phyloP scores from a whole-genome alignment of 2,113 vertebrate species.

The Chrysemys picta region DNA sequence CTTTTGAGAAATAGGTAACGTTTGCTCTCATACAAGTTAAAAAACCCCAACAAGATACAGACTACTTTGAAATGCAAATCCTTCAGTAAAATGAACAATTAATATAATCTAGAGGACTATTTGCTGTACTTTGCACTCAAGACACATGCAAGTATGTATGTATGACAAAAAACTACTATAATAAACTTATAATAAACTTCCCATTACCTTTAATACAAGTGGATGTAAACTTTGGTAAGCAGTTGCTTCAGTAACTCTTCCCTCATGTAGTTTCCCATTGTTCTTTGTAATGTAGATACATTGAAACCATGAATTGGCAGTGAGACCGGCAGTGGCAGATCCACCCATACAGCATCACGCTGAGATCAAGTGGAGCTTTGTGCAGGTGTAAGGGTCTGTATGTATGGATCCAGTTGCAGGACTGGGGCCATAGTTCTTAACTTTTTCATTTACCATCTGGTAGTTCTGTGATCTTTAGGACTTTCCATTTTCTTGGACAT shows the following conservation, averaged over 20 bases:
- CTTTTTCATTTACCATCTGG: background rate
- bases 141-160: background rate
- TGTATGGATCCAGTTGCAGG: background rate
- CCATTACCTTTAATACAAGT: background rate
- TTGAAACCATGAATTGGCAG: background rate
- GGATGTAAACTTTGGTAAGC: conserved; percentile 3
- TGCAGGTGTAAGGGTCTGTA: background rate
- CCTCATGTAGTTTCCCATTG: background rate
- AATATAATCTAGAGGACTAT: background rate
- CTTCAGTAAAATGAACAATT: background rate
- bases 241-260: background rate
- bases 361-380: background rate
- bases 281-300: background rate
- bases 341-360: background rate
- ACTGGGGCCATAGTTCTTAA: background rate
- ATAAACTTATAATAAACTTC: conserved; percentile 2
- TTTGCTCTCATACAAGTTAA: conserved; percentile 25
- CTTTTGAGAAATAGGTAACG: conserved; percentile 8
- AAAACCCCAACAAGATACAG: background rate
- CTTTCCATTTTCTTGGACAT: conserved; percentile 38
- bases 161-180: background rate
- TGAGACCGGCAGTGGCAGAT: background rate
- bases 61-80: conserved; percentile 1
- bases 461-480: background rate
- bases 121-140: background rate